Base-by-base conservation (phyloP, 2,113 vertebrate genomes). In the Lycaon pictus region DNA sequence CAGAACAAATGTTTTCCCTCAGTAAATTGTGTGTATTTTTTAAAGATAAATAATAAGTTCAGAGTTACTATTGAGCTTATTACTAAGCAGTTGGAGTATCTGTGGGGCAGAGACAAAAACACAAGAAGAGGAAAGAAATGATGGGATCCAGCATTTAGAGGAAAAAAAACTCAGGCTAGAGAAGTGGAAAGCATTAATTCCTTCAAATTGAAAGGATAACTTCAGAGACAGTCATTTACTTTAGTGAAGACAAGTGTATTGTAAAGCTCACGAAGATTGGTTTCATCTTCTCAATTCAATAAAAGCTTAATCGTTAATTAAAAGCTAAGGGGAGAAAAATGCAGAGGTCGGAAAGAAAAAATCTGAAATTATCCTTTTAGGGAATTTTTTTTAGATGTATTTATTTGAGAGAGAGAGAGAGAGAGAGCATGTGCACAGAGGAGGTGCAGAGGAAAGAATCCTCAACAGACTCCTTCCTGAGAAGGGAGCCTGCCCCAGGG, bases 321-420 rank as follows among this genome's bases (percentile, higher is more conserved):
- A 93, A 96, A 96, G 32, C 51, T 92, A 80, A 92, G 81, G 84
- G 56, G 82, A 72, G 63, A 62, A 55, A 62, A 85, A 63, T 89
- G 29, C 17, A 74, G 60, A 67, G 8, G 5, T 27, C 56, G 35
- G 48, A 88, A 79, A 69, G 51, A n/a, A 89, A 89, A 83, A 1
- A 74, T 95, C 22, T 37, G 72, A 83, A 89, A 79, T 72, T 37
- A n/a, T 76, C 35, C 89, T 58, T 90, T 51, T 13, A 10, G 23
- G 25, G 29, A 82, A 17, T 80, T 2, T 23, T 74, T 69, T 94
- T 72, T 56, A 69, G 32, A 69, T n/a, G 19, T 69, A 69, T 35
- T 69, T 35, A 69, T 35, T 69, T 69, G 32, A 35, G 32, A 35
- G 67, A 69, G 15, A 16, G n/a, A 35, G 32, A 69, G 32, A 16